phyloP scores from a whole-genome alignment of 1,140 invertebrate species.

The Platorchestia sp. region DNA sequence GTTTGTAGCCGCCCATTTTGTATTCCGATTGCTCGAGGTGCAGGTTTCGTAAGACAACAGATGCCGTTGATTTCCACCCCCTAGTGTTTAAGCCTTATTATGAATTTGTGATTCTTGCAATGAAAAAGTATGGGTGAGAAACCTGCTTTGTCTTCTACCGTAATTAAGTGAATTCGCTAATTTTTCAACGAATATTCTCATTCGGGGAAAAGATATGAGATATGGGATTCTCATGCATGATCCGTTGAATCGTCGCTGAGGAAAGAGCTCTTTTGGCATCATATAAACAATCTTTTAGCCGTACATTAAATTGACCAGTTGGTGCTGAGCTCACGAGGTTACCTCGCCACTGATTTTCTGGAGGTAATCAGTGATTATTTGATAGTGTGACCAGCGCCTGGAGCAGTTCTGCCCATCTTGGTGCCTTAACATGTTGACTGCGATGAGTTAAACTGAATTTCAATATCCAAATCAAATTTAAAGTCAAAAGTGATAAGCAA shows the following conservation, averaged over 20 bases:
- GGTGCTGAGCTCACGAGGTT: not conserved
- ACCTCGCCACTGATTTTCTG: not conserved
- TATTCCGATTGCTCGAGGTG: not conserved
- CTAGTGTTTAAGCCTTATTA: not conserved
- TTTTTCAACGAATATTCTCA: not conserved
- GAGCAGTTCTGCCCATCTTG: slow-evolving; percentile 8
- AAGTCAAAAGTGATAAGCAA: too few species aligned
- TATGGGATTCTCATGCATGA: not conserved
- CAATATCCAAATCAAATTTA: too few species aligned
- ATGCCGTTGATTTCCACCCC: not conserved
- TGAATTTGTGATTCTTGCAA: not conserved
- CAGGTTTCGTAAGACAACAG: not conserved
- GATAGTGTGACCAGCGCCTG: not conserved
- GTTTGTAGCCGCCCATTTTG: not conserved
- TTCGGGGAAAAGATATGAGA: not conserved
- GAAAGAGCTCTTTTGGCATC: not conserved
- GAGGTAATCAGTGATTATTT: not conserved
- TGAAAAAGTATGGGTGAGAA: not conserved
- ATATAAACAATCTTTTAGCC: not conserved
- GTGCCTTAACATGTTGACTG: too few species aligned
- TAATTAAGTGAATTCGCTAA: not conserved
- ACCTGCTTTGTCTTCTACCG: not conserved
- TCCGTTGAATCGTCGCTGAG: not conserved
- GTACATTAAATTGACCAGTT: not conserved
- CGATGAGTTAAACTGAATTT: too few species aligned